Evolutionary conservation across 2,797 vertebrate genomes (phyloP), one percentile per base, ranked within the genome.

Genomic region (Jordanella pulchra): DNA sequence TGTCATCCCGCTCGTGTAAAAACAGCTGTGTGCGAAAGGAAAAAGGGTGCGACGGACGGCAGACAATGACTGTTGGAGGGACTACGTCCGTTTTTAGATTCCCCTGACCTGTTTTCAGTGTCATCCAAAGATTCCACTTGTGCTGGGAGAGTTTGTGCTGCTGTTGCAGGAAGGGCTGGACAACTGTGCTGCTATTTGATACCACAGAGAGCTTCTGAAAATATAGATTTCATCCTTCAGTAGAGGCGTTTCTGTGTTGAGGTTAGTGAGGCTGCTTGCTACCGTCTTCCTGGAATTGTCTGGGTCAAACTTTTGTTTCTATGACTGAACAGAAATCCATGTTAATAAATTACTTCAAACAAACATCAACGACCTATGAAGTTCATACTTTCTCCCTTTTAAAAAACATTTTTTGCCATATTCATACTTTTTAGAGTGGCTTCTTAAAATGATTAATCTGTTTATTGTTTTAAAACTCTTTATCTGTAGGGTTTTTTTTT

Each of bases 241-340:
- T 77, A 56, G 76, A 76, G 65, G 67, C 53, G 76, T 87, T 91
- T 93, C 87, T 72, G 71, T 82, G 67, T 69, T 35, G 78, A 85
- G 88, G 76, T 78, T 75, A 81, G 66, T 2, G 68, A 73, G 51
- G 71, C 75, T 72, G 66, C 53, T 67, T 72, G 64, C 50, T 58
- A 73, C 48, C 0, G 1, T 27, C 74, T 89, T 93, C 89, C 88
- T 89, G 85, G 73, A 48, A 87, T 91, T 91, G 89, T 92, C 74
- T 47, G 47, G 28, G 64, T 87, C 72, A 64, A 73, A 71, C 75
- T 75, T 48, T 73, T 67, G 78, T 92, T 92, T 90, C 87, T 76
- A 81, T 82, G 76, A 85, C 69, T 35, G 61, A 70, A 81, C 82
- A 89, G 71, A 81, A 83, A 79, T 64, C 30, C 67, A 28, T 73